These are phyloP conservation scores for Seriola dumerili DNA, from an alignment of 2,113 vertebrate species.

Conservation along the genomic window DNA sequence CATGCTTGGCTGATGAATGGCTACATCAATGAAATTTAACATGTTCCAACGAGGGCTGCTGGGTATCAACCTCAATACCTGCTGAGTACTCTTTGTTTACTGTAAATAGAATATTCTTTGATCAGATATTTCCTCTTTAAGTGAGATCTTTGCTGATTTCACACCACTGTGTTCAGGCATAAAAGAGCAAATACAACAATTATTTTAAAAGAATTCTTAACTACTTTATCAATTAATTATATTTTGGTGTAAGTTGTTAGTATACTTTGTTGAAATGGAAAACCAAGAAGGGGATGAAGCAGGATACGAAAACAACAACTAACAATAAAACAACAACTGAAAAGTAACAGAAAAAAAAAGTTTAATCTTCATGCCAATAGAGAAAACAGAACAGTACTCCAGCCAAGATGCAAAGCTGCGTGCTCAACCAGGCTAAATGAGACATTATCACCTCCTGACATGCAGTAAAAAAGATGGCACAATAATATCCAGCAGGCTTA, in stretches of 20 bases:
- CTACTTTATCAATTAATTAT: not conserved
- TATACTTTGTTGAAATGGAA: not conserved
- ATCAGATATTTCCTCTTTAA: too few relatives aligned
- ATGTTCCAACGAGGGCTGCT: too few relatives aligned
- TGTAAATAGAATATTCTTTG: too few relatives aligned
- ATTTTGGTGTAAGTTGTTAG: not conserved
- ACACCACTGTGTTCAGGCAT: too few relatives aligned
- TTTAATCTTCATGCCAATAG: conserved; percentile 5
- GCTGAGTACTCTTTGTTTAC: too few relatives aligned
- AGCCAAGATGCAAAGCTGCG: conserved; percentile 61
- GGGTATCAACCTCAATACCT: too few relatives aligned
- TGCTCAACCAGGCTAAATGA: conserved; percentile 47
- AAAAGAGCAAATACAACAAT: not conserved
- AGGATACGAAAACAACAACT: not conserved
- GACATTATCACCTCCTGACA: conserved; percentile 50
- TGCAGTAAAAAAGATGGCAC: conserved; percentile 36
- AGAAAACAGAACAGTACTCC: not conserved
- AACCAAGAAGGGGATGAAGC: not conserved
- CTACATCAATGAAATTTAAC: too few relatives aligned
- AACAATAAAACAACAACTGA: not conserved
- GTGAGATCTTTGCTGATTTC: not conserved
- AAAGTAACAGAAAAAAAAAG: not conserved
- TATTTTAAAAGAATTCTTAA: too few relatives aligned
- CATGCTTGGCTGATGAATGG: too few relatives aligned
- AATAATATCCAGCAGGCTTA: conserved; percentile 23